Evolutionary conservation across 2,113 vertebrate genomes (phyloP), one percentile per base, ranked within the genome.

Genomic region (Marcusenius ussheri): DNA sequence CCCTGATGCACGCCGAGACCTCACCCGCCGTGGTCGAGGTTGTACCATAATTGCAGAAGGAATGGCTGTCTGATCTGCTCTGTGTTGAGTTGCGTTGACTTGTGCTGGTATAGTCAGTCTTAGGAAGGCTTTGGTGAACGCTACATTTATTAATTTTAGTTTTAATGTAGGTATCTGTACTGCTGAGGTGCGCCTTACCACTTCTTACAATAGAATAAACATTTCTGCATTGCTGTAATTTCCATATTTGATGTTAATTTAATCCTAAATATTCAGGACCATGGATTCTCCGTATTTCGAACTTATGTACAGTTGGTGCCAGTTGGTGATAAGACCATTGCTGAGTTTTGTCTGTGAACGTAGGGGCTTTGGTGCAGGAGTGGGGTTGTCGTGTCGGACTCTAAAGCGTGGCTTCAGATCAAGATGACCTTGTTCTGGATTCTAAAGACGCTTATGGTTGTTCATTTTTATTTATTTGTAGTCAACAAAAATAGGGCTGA

Each of bases 251-350:
- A 88, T 90, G 62, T 77, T 80, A 88, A 80, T 90, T 88, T 56
- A 45, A 88, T 46, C 66, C 88, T 42, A 50, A 89, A 88, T 45
- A 15, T 87, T 91, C 70, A 49, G 42, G 66, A 47, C 39, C 31
- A 88, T 88, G 58, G 31, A 87, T 88, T 84, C 35, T 27, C 91
- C 46, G 27, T 74, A 87, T 89, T 87, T 21, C 70, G 88, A 19
- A 91, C 62, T 42, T 86, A 86, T 91, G 53, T 91, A 45, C 56
- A 45, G 87, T 83, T 89, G 42, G 51, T 90, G 56, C 56, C 85
- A n/a, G 70, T 88, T 88, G 88, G 84, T 53, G 89, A 88, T 88
- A 50, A 89, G 70, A 66, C 5, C 45, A n/a, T 74, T 88, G 84
- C 89, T 50, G 87, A 83, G 4, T 53, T 53, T 31, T 47, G 39